Evolutionary conservation across 2,113 vertebrate species (phyloP), one percentile per base, ranked within the genome.

Genomic region (Furnarius figulus): DNA sequence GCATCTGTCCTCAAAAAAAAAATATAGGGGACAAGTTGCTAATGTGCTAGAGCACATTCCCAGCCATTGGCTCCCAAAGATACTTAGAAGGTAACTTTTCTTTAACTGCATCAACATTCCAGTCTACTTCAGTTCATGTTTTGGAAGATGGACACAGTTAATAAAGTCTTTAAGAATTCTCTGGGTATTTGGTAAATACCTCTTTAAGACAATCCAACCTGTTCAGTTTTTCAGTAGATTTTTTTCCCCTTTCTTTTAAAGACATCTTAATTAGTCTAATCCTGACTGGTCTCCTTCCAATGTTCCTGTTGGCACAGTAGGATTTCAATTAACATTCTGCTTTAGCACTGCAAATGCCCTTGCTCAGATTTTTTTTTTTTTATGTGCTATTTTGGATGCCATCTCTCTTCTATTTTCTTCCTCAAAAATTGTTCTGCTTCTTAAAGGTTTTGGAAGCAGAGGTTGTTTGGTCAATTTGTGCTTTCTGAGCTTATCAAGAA

Each of bases 191-290:
- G 88, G 96, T 97, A 96, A 90, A 91, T 97, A 97, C 94, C 95
- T 97, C 97, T 97, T 97, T 97, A 98, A 98, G 97, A 97, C 88
- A 85, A 96, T 94, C 95, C 97, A 98, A 98, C 98, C 97, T 98
- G 98, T 95, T 98, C 97, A 74, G 46, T 89, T 95, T 96, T 87
- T 87, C 93, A 92, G 84, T 84, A 50, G 55, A 44, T 86, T 89
- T 77, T 87, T 90, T 78, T 58, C 42, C 37, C 1, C 47, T 97
- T 97, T 97, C 93, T 98, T 98, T 98, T 98, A 98, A 98, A 98
- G 97, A 98, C 96, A 97, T 98, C 97, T 98, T 98, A 98, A 98
- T 98, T 98, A 98, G 98, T 97, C 98, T 97, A 97, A 98, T 98
- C 98, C 98, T 98, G 98, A 98, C 97, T 98, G 98, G 98, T 98